phyloP scores from a whole-genome alignment of 2,888 invertebrate genomes.

The Holacanthella duospinosa region DNA sequence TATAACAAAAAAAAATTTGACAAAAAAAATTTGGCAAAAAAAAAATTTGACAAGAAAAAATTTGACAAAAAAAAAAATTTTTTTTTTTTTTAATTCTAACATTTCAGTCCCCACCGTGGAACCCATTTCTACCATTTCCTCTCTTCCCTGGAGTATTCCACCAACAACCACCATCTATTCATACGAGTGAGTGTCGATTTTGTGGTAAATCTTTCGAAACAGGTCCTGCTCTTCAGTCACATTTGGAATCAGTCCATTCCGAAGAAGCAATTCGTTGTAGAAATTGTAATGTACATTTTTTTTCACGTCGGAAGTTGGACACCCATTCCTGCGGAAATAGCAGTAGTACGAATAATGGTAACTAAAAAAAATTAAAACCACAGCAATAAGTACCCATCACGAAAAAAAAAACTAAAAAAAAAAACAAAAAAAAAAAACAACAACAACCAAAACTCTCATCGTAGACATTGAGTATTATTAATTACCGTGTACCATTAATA shows the following conservation, averaged over 20 bases:
- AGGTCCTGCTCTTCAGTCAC: slow-evolving; percentile 5
- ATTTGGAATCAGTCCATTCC: slow-evolving; percentile 12
- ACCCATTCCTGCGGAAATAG: not conserved
- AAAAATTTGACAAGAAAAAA: not conserved
- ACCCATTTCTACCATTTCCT: slow-evolving; percentile 12
- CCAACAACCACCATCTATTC: not conserved
- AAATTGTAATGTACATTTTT: slow-evolving; percentile 7
- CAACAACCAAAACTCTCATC: not conserved
- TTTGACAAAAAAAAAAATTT: not conserved
- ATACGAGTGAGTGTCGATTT: slow-evolving; percentile 8
- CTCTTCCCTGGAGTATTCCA: slow-evolving; percentile 10
- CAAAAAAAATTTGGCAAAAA: not conserved
- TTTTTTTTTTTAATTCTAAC: not conserved
- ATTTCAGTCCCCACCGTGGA: slow-evolving; percentile 9
- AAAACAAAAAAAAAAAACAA: no score
- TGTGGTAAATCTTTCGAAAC: slow-evolving; percentile 11
- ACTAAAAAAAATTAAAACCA: not conserved
- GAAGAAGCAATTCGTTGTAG: slow-evolving; percentile 7
- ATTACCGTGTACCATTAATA: no score
- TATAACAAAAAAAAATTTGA: not conserved
- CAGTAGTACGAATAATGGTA: not conserved
- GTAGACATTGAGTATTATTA: slow-evolving; percentile 4
- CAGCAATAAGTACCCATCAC: no score
- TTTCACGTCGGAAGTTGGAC: slow-evolving; percentile 8
- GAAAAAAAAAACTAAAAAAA: no score